phyloP scores from a whole-genome alignment of 2,888 invertebrate species.

The Archips xylosteana region DNA sequence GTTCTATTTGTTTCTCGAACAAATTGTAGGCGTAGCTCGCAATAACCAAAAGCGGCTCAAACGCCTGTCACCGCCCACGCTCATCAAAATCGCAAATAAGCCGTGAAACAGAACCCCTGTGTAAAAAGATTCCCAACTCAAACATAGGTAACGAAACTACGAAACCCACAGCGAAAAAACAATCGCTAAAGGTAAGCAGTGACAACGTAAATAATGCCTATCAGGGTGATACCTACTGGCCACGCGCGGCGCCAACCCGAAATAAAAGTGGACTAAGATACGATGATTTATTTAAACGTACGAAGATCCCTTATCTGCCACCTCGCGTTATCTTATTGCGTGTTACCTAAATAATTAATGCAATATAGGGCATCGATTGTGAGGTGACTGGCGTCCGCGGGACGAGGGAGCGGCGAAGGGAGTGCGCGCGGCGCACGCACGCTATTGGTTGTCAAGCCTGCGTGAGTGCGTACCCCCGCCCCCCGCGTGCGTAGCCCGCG shows the following conservation, averaged over 20 bases:
- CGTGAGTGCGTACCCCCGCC: slow-evolving; percentile 82
- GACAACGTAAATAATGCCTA: slow-evolving; percentile 69
- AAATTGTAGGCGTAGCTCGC: slow-evolving; percentile 14
- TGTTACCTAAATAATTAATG: slow-evolving; percentile 87
- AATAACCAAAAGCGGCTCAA: slow-evolving; percentile 19
- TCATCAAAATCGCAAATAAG: slow-evolving; percentile 26
- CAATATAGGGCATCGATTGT: slow-evolving; percentile 86
- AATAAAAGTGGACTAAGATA: slow-evolving; percentile 46
- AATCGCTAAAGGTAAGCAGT: slow-evolving; percentile 49
- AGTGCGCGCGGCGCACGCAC: slow-evolving; percentile 85
- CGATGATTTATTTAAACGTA: slow-evolving; percentile 80
- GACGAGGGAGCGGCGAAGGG: slow-evolving; percentile 73
- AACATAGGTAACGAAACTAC: slow-evolving; percentile 44
- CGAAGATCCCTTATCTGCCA: slow-evolving; percentile 82
- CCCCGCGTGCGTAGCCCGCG: slow-evolving; percentile 80
- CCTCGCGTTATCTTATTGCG: slow-evolving; percentile 86
- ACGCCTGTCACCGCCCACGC: slow-evolving; percentile 24
- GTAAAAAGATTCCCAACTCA: slow-evolving; percentile 2
- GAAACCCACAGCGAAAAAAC: slow-evolving; percentile 46
- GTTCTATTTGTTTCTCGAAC: neutral
- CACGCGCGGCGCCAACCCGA: slow-evolving; percentile 38
- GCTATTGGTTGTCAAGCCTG: slow-evolving; percentile 81
- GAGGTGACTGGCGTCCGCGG: slow-evolving; percentile 80
- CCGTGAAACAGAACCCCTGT: slow-evolving; percentile 5
- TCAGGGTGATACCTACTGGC: slow-evolving; percentile 13